Percentiles rank a stretch among this genome's conserved stretches.
These are phyloP conservation scores for Antheraea yamamai DNA, from an alignment of 2,888 invertebrate species.

Conservation along the genomic window DNA sequence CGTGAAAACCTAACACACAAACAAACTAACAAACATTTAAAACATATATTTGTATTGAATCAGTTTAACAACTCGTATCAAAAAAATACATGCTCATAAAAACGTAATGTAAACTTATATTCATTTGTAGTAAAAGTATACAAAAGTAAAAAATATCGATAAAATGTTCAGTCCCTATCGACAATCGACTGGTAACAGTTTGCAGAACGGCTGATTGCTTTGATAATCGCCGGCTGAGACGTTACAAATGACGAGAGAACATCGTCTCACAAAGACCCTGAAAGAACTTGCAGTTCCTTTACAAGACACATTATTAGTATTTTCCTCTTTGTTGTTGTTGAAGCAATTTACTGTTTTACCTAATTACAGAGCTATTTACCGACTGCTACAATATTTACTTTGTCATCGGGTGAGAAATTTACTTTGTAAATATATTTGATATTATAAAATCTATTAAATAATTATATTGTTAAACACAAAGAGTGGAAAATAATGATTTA, in stretches of 20 bases:
- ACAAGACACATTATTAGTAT: slow-evolving; percentile 46
- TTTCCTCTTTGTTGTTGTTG: slow-evolving; percentile 36
- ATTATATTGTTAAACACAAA: background rate
- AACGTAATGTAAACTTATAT: background rate
- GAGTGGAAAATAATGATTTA: background rate
- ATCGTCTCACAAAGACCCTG: slow-evolving; percentile 47
- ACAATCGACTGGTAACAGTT: slow-evolving; percentile 54
- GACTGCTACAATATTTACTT: background rate
- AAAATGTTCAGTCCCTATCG: slow-evolving; percentile 28
- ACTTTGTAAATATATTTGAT: background rate
- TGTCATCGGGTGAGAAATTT: background rate
- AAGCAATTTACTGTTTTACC: slow-evolving; percentile 18
- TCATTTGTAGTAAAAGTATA: background rate
- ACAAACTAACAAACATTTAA: background rate
- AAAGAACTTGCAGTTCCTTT: slow-evolving; percentile 43
- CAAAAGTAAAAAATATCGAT: slow-evolving; percentile 11
- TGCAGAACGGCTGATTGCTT: slow-evolving; percentile 72
- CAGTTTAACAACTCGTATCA: background rate
- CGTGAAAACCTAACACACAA: too few relatives aligned
- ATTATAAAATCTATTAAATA: background rate
- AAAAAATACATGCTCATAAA: background rate
- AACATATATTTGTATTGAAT: background rate
- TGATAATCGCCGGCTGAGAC: slow-evolving; percentile 72
- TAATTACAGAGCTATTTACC: background rate
- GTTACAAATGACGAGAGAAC: slow-evolving; percentile 70